Evolutionary conservation across 2,888 invertebrate species (phyloP).

Genomic region (Mesorhabditis spiculigera): DNA sequence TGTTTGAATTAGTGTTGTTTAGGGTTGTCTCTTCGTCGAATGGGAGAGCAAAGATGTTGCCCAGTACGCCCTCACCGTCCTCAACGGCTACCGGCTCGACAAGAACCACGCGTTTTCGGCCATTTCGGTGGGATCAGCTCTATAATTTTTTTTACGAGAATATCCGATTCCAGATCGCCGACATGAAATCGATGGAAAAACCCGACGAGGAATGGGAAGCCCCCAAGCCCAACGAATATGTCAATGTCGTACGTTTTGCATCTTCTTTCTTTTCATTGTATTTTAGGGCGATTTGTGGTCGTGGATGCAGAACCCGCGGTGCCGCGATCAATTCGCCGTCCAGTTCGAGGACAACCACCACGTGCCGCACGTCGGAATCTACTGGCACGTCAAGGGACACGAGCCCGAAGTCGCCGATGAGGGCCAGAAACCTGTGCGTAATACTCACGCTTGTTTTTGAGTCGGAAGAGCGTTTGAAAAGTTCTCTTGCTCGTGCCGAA

Average conservation of each 20-base stretch:
- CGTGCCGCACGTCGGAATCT: slow-evolving; percentile 31
- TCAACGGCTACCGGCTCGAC: slow-evolving; percentile 90
- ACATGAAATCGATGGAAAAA: slow-evolving; percentile 71
- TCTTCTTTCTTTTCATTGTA: neutral
- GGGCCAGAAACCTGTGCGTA: slow-evolving; percentile 23
- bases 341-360: slow-evolving; percentile 73
- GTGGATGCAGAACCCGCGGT: slow-evolving; percentile 87
- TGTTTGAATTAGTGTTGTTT: slow-evolving; percentile 15
- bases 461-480: too few relatives aligned
- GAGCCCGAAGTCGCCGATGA: slow-evolving; percentile 34
- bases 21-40: slow-evolving; percentile 54
- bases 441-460: too few relatives aligned
- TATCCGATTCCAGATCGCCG: slow-evolving; percentile 61
- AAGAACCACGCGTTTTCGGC: slow-evolving; percentile 86
- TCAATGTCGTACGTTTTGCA: slow-evolving; percentile 63
- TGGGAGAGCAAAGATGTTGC: slow-evolving; percentile 41
- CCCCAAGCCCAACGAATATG: slow-evolving; percentile 82
- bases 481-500: too few relatives aligned
- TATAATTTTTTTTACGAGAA: slow-evolving; percentile 75
- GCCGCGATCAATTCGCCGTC: slow-evolving; percentile 90
- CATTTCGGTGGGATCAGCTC: slow-evolving; percentile 71
- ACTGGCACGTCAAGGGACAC: slow-evolving; percentile 39
- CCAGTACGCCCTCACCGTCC: slow-evolving; percentile 78
- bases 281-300: slow-evolving; percentile 80
- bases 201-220: slow-evolving; percentile 90